These are phyloP conservation scores for Taphrorychus bicolor DNA, from an alignment of 2,888 invertebrate genomes.

Conservation along the genomic window DNA sequence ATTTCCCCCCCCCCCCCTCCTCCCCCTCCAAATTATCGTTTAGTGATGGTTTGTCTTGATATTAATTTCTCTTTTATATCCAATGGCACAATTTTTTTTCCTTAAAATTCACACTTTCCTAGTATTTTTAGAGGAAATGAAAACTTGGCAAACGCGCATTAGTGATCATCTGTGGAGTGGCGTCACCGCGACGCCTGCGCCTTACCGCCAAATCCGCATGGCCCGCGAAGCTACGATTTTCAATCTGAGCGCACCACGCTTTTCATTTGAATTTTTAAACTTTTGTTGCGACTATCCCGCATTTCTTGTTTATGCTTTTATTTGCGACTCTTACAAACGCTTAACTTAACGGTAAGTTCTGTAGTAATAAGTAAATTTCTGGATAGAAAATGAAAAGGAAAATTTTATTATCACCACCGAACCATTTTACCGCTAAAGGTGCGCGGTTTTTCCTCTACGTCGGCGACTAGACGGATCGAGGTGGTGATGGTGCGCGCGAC, in stretches of 20 bases:
- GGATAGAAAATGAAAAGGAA: too few relatives aligned
- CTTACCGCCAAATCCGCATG: background rate
- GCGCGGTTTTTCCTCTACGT: background rate
- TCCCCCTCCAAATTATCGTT: too few relatives aligned
- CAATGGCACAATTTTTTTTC: too few relatives aligned
- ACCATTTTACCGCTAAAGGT: background rate
- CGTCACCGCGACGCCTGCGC: slow-evolving; percentile 13
- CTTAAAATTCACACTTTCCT: too few relatives aligned
- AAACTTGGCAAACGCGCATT: slow-evolving; percentile 24
- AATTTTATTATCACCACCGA: background rate
- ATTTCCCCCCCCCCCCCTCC: too few relatives aligned
- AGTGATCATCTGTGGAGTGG: slow-evolving; percentile 5
- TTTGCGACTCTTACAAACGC: background rate
- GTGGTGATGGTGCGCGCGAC: slow-evolving; percentile 31
- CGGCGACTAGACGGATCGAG: too few relatives aligned
- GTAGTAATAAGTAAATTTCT: too few relatives aligned
- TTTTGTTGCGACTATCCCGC: background rate
- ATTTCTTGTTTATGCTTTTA: background rate
- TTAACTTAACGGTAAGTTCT: too few relatives aligned
- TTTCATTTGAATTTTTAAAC: background rate
- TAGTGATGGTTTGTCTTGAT: too few relatives aligned
- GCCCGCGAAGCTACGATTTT: slow-evolving; percentile 39
- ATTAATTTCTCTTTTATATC: too few relatives aligned
- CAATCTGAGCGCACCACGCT: slow-evolving; percentile 41
- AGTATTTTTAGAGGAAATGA: background rate